phyloP scores from a whole-genome alignment of 1,140 invertebrate genomes.

The Platyscapa corneri region DNA sequence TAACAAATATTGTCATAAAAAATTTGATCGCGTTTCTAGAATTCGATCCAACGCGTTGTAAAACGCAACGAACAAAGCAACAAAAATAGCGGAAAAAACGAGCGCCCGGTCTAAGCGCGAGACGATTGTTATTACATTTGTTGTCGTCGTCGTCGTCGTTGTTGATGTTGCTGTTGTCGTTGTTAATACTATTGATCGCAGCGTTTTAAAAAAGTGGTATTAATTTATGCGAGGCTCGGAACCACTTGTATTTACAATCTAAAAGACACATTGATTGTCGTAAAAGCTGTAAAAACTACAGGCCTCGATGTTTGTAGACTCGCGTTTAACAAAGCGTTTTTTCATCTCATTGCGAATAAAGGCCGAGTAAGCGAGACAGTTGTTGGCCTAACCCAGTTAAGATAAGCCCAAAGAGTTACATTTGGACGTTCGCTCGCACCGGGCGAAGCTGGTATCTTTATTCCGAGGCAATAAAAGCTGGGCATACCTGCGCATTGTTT shows the following conservation, averaged over 20 bases:
- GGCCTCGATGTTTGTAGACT: too few species aligned
- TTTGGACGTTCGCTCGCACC: not conserved
- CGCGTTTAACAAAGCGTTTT: not conserved
- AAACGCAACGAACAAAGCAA: not conserved
- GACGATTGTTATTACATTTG: too few species aligned
- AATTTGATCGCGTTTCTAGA: not conserved
- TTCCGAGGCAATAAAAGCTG: not conserved
- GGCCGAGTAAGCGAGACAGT: not conserved
- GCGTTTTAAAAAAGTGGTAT: not conserved
- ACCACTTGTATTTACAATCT: not conserved
- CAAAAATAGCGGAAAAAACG: not conserved
- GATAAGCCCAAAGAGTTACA: conserved; percentile 5
- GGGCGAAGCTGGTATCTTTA: not conserved
- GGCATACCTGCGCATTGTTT: not conserved
- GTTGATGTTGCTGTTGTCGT: too few species aligned
- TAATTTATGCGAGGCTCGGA: not conserved
- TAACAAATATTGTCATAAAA: conserved; percentile 26
- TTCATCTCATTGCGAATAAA: not conserved
- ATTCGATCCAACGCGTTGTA: not conserved
- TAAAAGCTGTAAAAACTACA: not conserved
- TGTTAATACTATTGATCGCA: too few species aligned
- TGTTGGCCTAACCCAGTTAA: conserved; percentile 19
- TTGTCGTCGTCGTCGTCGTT: too few species aligned
- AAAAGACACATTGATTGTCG: not conserved
- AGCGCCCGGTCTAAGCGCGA: too few species aligned